Percentiles rank a stretch among this genome's conserved stretches.
These are phyloP conservation scores for Drosophila barbarae DNA, from an alignment of 2,888 invertebrate species.

Conservation along the genomic window DNA sequence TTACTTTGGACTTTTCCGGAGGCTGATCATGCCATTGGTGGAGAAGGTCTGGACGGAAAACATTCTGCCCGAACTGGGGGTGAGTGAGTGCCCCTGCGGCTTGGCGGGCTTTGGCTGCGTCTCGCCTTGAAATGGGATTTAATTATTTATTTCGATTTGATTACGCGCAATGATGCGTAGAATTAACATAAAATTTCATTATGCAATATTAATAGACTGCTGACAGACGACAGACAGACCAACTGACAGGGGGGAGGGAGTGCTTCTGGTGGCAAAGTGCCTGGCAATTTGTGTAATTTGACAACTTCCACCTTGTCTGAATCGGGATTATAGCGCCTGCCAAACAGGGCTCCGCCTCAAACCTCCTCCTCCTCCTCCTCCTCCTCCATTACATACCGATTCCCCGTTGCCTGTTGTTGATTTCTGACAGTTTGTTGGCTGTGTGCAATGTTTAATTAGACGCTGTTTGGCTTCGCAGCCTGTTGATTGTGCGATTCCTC, in stretches of 20 bases:
- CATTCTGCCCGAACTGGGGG: slow-evolving; percentile 75
- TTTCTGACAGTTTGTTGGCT: slow-evolving; percentile 37
- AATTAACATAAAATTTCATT: slow-evolving; percentile 80
- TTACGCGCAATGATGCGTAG: slow-evolving; percentile 79
- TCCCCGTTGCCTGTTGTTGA: slow-evolving; percentile 12
- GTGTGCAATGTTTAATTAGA: slow-evolving; percentile 65
- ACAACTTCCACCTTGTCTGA: slow-evolving; percentile 51
- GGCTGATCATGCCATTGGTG: slow-evolving; percentile 75
- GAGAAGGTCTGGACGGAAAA: slow-evolving; percentile 77
- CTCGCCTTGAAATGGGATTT: slow-evolving; percentile 67
- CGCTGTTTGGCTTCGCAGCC: slow-evolving; percentile 46
- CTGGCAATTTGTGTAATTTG: slow-evolving; percentile 68
- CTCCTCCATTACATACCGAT: neutral
- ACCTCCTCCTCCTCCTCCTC: too few species aligned
- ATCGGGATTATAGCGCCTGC: slow-evolving; percentile 25
- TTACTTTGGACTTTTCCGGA: slow-evolving; percentile 76
- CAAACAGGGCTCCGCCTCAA: neutral
- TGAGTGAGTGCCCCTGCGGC: slow-evolving; percentile 43
- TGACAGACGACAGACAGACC: slow-evolving; percentile 55
- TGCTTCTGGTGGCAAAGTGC: slow-evolving; percentile 41
- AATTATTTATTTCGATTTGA: slow-evolving; percentile 79
- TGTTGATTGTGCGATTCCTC: slow-evolving; percentile 51
- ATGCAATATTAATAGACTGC: slow-evolving; percentile 73
- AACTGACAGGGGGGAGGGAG: slow-evolving; percentile 34
- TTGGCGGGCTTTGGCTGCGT: slow-evolving; percentile 19